Conservation (phyloP, 2,113 vertebrate genomes). For the Ancistrus triradiatus region DNA sequence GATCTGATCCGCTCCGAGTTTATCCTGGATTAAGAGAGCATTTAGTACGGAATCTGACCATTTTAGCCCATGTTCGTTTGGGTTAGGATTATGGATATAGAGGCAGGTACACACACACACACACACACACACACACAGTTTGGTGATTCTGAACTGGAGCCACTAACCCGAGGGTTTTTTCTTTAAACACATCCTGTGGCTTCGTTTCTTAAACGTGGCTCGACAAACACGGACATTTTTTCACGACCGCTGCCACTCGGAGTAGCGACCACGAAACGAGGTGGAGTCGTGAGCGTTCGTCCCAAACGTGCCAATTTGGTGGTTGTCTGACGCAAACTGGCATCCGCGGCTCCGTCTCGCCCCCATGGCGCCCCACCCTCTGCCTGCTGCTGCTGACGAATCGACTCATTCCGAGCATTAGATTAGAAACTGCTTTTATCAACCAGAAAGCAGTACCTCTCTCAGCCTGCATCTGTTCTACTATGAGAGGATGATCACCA, state of each 20-base stretch:
- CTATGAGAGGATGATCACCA: neutral
- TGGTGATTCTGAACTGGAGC: conserved; percentile 62
- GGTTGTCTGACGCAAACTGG: conserved; percentile 44
- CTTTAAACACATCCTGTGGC: conserved; percentile 60
- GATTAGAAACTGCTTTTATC: conserved; percentile 14
- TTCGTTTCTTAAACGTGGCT: conserved; percentile 52
- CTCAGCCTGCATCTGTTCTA: neutral
- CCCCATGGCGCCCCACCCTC: neutral
- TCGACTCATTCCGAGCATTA: neutral
- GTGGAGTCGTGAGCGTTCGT: conserved; percentile 38
- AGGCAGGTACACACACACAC: neutral
- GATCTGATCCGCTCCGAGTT: too few species aligned
- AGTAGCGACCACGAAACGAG: conserved; percentile 22
- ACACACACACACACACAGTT: conserved; percentile 36
- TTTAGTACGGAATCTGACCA: too few species aligned
- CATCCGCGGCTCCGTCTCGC: conserved; percentile 11
- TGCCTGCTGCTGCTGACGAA: neutral
- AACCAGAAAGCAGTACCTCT: neutral
- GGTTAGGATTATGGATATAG: too few species aligned
- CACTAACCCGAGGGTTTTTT: conserved; percentile 51
- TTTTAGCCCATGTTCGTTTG: too few species aligned
- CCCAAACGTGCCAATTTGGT: conserved; percentile 46
- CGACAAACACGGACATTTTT: conserved; percentile 54
- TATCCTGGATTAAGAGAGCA: too few species aligned
- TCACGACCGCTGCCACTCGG: conserved; percentile 49